phyloP scores from a whole-genome alignment of 92 coral and sea anemone species.

The Epizoanthus scotinus region DNA sequence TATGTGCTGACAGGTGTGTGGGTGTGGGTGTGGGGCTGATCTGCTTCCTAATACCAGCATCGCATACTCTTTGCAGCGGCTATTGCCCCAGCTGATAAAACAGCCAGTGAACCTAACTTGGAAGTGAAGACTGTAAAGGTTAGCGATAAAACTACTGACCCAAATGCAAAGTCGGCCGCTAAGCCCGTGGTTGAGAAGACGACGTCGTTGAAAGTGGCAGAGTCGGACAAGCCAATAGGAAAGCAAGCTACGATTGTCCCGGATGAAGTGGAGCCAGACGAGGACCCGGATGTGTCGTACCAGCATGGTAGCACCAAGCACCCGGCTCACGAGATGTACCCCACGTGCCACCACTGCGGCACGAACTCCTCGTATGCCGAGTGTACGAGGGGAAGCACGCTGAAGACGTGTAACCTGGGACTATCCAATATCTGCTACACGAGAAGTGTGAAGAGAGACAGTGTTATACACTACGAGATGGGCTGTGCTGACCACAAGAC shows the following conservation, averaged over 20 bases:
- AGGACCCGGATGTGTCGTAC: constrained; percentile 66
- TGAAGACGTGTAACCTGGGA: constrained; percentile 75
- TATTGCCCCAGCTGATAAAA: neutral
- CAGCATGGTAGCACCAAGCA: constrained; percentile 92
- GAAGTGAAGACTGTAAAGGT: neutral
- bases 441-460: constrained; percentile 73
- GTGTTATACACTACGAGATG: constrained; percentile 86
- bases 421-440: constrained; percentile 94
- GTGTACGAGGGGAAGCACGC: constrained; percentile 69
- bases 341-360: constrained; percentile 87
- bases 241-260: constrained; percentile 21
- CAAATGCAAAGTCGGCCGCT: neutral
- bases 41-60: neutral
- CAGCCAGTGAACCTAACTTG: neutral
- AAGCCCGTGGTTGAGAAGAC: neutral
- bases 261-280: constrained; percentile 36
- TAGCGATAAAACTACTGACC: neutral
- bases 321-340: constrained; percentile 94
- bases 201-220: neutral
- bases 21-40: too few species aligned
- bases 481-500: constrained; percentile 89
- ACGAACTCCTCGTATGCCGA: constrained; percentile 86
- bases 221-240: neutral
- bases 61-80: neutral
- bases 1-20: too few species aligned